phyloP scores from a whole-genome alignment of 1,140 invertebrate species.

The Brachionus plicatilis region DNA sequence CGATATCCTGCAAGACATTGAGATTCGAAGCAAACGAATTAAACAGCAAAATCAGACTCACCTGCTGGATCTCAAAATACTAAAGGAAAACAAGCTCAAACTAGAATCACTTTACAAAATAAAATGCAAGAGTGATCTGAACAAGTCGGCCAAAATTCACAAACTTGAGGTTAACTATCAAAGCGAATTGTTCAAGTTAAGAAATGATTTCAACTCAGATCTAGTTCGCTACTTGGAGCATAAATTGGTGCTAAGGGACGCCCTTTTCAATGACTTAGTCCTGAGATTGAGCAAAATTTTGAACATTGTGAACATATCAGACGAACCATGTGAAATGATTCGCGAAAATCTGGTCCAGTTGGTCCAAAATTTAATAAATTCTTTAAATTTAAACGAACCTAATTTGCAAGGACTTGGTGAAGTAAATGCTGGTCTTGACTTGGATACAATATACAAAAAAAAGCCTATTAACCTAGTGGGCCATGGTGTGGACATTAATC shows the following conservation, averaged over 20 bases:
- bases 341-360: not conserved
- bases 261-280: not conserved
- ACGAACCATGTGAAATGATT: not conserved
- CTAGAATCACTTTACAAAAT: slow-evolving; percentile 36
- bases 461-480: not conserved
- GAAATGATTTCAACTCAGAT: slow-evolving; percentile 4
- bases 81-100: not conserved
- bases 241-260: not conserved
- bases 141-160: slow-evolving; percentile 31
- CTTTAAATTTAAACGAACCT: not conserved
- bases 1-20: not conserved
- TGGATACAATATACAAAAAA: slow-evolving; percentile 24
- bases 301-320: not conserved
- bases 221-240: slow-evolving; percentile 25
- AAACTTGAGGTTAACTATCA: slow-evolving; percentile 18
- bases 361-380: not conserved
- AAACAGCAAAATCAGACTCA: not conserved
- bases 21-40: not conserved
- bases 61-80: not conserved
- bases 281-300: not conserved
- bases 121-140: slow-evolving; percentile 30
- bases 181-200: not conserved
- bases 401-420: not conserved
- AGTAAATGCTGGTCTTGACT: not conserved
- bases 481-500: not conserved